Conservation (phyloP, 2,113 vertebrate species). For the Saguinus midas region DNA sequence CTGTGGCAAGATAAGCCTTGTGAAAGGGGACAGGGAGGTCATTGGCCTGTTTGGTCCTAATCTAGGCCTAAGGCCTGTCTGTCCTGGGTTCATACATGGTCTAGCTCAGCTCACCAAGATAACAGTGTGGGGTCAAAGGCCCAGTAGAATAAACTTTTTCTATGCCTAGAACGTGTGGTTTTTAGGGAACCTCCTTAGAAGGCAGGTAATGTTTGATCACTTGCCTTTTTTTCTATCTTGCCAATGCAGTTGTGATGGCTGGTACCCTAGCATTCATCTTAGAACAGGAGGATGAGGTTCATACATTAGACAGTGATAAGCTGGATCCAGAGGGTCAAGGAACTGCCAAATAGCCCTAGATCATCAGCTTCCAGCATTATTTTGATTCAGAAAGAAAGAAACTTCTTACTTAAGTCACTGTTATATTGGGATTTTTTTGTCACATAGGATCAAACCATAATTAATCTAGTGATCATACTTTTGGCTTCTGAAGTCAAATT, state of each 20-base stretch:
- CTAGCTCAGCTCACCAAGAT: background rate
- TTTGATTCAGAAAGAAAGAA: constrained; percentile 4
- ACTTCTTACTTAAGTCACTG: background rate
- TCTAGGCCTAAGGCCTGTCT: background rate
- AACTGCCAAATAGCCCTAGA: background rate
- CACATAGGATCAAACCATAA: background rate
- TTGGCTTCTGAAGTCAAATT: background rate
- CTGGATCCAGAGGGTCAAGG: background rate
- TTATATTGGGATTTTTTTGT: background rate
- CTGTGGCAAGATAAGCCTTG: background rate
- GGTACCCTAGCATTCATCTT: background rate
- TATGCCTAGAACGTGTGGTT: background rate
- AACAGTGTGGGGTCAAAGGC: background rate
- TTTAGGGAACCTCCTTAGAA: background rate
- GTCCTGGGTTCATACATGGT: background rate
- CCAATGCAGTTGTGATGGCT: background rate
- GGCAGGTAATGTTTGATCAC: background rate
- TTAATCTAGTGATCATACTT: background rate
- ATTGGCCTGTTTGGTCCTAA: background rate
- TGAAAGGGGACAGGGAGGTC: background rate
- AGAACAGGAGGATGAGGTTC: background rate
- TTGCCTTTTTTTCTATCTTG: background rate
- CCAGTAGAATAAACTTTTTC: background rate
- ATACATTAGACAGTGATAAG: background rate
- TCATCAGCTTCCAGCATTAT: background rate